Evolutionary conservation across 2,888 invertebrate genomes (phyloP).

Genomic region (Brachypalpus laphriformis): DNA sequence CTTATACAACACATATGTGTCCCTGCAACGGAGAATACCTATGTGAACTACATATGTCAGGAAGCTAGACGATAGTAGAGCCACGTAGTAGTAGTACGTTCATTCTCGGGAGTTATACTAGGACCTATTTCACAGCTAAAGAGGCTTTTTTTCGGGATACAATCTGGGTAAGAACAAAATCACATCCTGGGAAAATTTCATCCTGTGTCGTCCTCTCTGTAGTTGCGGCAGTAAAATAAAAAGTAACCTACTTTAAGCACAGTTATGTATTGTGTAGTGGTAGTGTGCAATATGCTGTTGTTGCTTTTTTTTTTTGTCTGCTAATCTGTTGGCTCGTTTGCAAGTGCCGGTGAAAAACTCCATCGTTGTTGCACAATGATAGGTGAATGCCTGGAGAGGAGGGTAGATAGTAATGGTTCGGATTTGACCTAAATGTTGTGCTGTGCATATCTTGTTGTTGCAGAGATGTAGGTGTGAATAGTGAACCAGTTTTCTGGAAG

Average conservation of each 20-base stretch:
- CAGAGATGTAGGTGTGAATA: slow-evolving; percentile 50
- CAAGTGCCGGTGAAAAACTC: slow-evolving; percentile 49
- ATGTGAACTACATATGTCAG: slow-evolving; percentile 59
- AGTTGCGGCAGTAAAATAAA: background rate
- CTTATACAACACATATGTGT: background rate
- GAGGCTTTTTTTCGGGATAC: slow-evolving; percentile 26
- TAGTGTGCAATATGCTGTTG: slow-evolving; percentile 30
- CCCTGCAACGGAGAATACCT: slow-evolving; percentile 17
- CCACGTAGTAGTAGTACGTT: slow-evolving; percentile 43
- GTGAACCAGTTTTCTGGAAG: slow-evolving; percentile 45
- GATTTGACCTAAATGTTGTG: slow-evolving; percentile 61
- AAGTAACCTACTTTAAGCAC: slow-evolving; percentile 56
- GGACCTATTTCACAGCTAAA: background rate
- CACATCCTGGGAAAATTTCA: slow-evolving; percentile 40
- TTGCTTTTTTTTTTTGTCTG: slow-evolving; percentile 57
- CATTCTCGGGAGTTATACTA: slow-evolving; percentile 65
- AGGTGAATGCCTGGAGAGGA: slow-evolving; percentile 30
- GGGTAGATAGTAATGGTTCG: slow-evolving; percentile 43
- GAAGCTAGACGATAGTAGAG: slow-evolving; percentile 40
- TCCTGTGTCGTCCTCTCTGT: background rate
- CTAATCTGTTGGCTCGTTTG: slow-evolving; percentile 69
- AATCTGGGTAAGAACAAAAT: slow-evolving; percentile 69
- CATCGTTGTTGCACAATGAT: slow-evolving; percentile 37
- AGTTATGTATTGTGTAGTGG: slow-evolving; percentile 31
- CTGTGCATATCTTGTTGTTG: slow-evolving; percentile 5